phyloP scores from a whole-genome alignment of 1,140 invertebrate species.

The Megalopta genalis region DNA sequence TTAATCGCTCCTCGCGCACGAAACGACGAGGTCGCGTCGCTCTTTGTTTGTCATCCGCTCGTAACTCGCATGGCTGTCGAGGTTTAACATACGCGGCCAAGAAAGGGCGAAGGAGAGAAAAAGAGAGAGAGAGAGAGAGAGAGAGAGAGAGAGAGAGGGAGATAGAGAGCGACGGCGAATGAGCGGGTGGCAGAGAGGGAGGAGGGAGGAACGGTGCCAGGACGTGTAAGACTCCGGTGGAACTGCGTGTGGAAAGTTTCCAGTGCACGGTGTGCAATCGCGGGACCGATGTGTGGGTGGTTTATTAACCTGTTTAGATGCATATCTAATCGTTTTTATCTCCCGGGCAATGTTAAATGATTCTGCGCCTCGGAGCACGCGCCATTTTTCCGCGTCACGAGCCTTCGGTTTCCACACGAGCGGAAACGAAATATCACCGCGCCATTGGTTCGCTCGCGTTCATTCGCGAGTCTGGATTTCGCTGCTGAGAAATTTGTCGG shows the following conservation, averaged over 20 bases:
- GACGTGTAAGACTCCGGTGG: conserved; percentile 49
- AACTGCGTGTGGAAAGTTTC: conserved; percentile 47
- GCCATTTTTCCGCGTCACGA: background rate
- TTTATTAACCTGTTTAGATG: conserved; percentile 52
- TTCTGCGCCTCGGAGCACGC: conserved; percentile 1
- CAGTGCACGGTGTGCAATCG: conserved; percentile 9
- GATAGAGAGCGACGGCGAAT: background rate
- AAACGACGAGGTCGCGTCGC: conserved; percentile 58
- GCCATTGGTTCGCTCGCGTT: too few relatives aligned
- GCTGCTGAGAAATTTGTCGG: too few relatives aligned
- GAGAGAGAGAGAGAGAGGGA: background rate
- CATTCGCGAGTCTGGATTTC: too few relatives aligned
- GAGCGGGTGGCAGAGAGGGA: too few relatives aligned
- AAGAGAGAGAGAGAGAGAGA: background rate
- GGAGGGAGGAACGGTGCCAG: conserved; percentile 48
- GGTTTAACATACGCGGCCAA: conserved; percentile 31
- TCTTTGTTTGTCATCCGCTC: conserved; percentile 62
- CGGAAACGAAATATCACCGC: background rate
- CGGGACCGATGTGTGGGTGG: conserved; percentile 37
- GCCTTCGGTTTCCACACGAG: background rate
- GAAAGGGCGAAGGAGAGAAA: conserved; percentile 8
- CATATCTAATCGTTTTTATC: conserved; percentile 47
- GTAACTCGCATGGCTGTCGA: conserved; percentile 44
- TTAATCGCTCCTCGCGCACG: conserved; percentile 56
- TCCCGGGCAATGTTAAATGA: conserved; percentile 18